Percentiles rank a stretch among this genome's conserved stretches.
Evolutionary conservation across 2,113 vertebrate genomes (phyloP).

Genomic region (Junco hyemalis): DNA sequence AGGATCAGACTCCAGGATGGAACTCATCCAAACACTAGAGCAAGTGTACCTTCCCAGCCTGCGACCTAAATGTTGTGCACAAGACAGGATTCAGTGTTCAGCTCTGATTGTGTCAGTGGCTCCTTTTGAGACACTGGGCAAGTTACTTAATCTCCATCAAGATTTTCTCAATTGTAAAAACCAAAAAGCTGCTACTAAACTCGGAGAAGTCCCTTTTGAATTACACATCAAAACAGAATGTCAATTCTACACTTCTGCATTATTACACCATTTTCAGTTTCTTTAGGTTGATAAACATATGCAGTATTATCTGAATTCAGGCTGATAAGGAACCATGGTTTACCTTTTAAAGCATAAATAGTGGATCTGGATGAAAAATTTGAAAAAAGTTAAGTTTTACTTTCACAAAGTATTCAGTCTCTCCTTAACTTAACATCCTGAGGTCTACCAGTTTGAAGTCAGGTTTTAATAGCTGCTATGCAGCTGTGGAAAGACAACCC

Average conservation of each 20-base stretch:
- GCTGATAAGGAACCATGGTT: background rate
- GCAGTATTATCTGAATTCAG: background rate
- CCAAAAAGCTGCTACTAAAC: background rate
- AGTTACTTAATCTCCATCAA: background rate
- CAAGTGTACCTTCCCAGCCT: background rate
- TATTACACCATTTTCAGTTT: background rate
- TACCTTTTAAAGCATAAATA: background rate
- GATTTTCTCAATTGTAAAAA: background rate
- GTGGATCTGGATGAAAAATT: background rate
- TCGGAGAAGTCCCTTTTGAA: background rate
- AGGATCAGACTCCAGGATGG: background rate
- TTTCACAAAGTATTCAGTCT: background rate
- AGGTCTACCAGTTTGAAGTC: background rate
- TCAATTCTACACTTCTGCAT: background rate
- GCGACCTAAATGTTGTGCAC: background rate
- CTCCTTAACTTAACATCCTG: background rate
- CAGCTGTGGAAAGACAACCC: background rate
- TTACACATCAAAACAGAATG: background rate
- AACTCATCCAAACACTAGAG: background rate
- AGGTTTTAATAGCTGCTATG: background rate
- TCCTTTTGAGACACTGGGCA: background rate
- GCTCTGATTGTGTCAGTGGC: background rate
- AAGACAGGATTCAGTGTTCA: background rate
- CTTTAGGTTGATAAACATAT: background rate
- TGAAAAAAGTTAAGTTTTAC: background rate